A percentile compares a stretch with the other conserved stretches of the same genome.
Conservation (phyloP, 23 tunicate genomes). For the Pegea sp. region DNA sequence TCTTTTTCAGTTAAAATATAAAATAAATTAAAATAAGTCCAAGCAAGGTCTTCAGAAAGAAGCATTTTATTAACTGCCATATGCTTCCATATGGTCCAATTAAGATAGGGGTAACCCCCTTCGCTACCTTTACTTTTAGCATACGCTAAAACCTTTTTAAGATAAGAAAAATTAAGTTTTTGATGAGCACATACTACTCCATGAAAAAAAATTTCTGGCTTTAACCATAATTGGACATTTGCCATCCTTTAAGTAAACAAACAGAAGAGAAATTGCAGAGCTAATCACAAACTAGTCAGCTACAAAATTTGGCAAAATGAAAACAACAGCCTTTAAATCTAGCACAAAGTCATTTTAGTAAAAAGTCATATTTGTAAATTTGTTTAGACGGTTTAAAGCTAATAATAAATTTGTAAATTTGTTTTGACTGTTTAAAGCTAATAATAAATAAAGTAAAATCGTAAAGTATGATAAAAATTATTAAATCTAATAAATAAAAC, state of each 20-base stretch:
- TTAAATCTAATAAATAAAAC: too few relatives aligned
- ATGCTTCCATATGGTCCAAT: slow-evolving; percentile 79
- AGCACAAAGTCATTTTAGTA: too few relatives aligned
- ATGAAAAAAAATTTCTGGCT: slow-evolving; percentile 40
- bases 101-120: slow-evolving; percentile 61
- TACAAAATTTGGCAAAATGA: too few relatives aligned
- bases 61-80: slow-evolving; percentile 92
- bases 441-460: too few relatives aligned
- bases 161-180: slow-evolving; percentile 36
- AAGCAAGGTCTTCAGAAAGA: slow-evolving; percentile 46
- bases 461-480: too few relatives aligned
- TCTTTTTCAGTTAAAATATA: slow-evolving; percentile 25
- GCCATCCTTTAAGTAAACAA: slow-evolving; percentile 19
- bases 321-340: too few relatives aligned
- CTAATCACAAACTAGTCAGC: too few relatives aligned
- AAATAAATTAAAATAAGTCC: slow-evolving; percentile 66
- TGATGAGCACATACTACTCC: slow-evolving; percentile 63
- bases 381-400: too few relatives aligned
- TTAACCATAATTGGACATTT: slow-evolving; percentile 44
- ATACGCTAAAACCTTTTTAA: slow-evolving; percentile 57
- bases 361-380: too few relatives aligned
- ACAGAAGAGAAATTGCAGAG: too few relatives aligned
- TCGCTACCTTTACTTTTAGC: slow-evolving; percentile 60
- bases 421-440: too few relatives aligned
- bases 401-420: too few relatives aligned